Percentiles rank a stretch among this genome's conserved stretches.
Evolutionary conservation across 1,140 invertebrate species (phyloP).

Genomic region (Xylocopa sonorina): DNA sequence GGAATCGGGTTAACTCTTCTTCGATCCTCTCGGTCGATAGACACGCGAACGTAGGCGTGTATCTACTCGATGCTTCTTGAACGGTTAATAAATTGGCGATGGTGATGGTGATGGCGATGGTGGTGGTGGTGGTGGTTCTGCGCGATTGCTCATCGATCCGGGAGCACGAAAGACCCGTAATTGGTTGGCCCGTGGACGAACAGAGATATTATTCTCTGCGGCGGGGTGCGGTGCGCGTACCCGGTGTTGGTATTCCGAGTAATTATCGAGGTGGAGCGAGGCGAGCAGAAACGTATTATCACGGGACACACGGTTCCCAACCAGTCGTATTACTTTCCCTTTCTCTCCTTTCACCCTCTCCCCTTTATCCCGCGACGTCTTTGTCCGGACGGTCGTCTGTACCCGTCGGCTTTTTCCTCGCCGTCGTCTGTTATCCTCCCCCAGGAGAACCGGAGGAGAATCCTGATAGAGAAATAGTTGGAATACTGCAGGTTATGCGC

Average conservation of each 20-base stretch:
- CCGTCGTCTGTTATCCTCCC: constrained; percentile 9
- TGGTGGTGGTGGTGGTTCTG: too few relatives aligned
- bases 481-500: constrained; percentile 63
- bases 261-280: constrained; percentile 60
- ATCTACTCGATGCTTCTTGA: too few relatives aligned
- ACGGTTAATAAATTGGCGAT: not conserved
- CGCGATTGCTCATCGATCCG: not conserved
- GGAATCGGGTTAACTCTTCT: not conserved
- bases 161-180: not conserved
- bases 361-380: constrained; percentile 47
- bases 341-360: constrained; percentile 37
- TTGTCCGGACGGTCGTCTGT: constrained; percentile 51
- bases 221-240: too few relatives aligned
- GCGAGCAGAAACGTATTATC: constrained; percentile 62
- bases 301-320: constrained; percentile 48
- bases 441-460: constrained; percentile 25
- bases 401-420: constrained; percentile 52
- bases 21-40: not conserved
- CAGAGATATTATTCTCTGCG: not conserved
- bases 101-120: too few relatives aligned
- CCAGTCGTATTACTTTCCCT: constrained; percentile 53
- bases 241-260: constrained; percentile 42
- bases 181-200: not conserved
- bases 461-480: constrained; percentile 59
- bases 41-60: not conserved